These are phyloP conservation scores for Catharus bicknelli DNA, from an alignment of 2,113 vertebrate species.

Conservation along the genomic window DNA sequence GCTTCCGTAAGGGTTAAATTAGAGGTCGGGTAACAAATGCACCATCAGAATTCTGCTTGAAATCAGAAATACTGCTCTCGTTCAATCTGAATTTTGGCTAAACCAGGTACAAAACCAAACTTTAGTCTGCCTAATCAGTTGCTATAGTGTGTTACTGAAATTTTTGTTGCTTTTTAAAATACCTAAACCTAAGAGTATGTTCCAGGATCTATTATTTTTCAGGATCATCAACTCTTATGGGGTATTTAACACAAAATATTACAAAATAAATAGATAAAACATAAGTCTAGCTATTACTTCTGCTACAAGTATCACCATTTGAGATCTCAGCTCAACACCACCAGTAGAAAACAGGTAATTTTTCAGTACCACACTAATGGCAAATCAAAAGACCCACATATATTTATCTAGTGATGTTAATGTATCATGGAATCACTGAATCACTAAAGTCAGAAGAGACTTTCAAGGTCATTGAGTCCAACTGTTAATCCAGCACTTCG, in stretches of 20 bases:
- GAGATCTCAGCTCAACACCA: background rate
- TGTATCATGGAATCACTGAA: background rate
- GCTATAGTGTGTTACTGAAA: background rate
- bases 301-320: background rate
- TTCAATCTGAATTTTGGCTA: background rate
- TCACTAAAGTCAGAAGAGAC: background rate
- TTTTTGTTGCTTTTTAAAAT: background rate
- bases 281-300: background rate
- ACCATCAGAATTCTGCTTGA: background rate
- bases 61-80: background rate
- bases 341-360: background rate
- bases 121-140: background rate
- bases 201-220: background rate
- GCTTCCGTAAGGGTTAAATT: constrained; percentile 23
- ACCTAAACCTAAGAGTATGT: background rate
- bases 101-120: background rate
- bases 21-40: background rate
- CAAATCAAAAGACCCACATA: background rate
- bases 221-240: background rate
- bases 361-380: background rate
- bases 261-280: background rate
- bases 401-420: background rate
- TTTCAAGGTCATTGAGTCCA: background rate
- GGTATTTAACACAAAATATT: background rate
- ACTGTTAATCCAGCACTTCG: background rate